Base-by-base conservation (phyloP, 1,140 invertebrate species). In the Saxidomus purpurata region DNA sequence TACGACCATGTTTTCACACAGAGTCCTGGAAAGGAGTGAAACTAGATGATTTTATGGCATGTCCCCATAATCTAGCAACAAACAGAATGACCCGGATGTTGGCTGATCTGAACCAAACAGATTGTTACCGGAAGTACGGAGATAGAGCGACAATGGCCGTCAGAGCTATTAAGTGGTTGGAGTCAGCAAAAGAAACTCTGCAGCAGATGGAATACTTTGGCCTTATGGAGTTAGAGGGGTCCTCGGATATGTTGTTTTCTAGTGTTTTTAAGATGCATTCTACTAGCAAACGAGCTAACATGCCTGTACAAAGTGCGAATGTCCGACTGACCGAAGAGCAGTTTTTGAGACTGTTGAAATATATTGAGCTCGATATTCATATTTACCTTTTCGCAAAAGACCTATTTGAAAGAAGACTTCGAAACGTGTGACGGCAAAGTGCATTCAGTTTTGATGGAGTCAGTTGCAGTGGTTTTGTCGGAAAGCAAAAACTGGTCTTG, bases 41-140 rank as follows among this genome's bases (percentile, higher is more conserved):
- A 22, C 95, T 99, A 6, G 97, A 98, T 88, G 97, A 99, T 95
- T 99, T 99, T 96, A 97, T 98, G 93, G 96, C 96, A 28, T 99
- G 99, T 95, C 97, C 97, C 4, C 97, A 98, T 93, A 99, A 99
- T 97, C 96, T 99, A 93, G 99, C 99, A 19, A 97, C 97, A 92
- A 99, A 99, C 96, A 97, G 99, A 86, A 99, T 99, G 96, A 99
- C 99, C 1, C 96, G 99, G 93, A 99, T 99, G 99, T 95, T 99
- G 90, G 98, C 99, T 31, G 92, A 95, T 86, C 96, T 99, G 89
- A 98, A 98, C 74, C 96, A 99, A 52, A 97, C 99, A 34, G 98
- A 98, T 77, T 99, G 99, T 96, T 99, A 99, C 96, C 31, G 19
- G 15, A 98, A 99, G 95, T 97, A 97, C 61, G 97, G 97, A n/a